phyloP scores from a whole-genome alignment of 2,113 vertebrate genomes.

The Chaetodon auriga region DNA sequence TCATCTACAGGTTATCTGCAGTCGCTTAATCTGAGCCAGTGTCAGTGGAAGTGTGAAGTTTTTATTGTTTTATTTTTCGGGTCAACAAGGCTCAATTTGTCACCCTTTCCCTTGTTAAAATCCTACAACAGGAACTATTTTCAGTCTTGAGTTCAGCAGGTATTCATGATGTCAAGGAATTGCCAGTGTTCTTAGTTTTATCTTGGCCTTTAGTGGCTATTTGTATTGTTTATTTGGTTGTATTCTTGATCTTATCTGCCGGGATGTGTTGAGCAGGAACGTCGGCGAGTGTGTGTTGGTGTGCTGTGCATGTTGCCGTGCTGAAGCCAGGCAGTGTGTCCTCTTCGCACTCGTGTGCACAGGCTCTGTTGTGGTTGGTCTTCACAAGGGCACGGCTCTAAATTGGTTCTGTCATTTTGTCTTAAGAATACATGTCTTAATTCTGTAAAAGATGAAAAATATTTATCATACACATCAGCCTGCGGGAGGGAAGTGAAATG shows the following conservation, averaged over 20 bases:
- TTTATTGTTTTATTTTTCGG: conserved; percentile 16
- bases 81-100: not conserved
- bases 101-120: conserved; percentile 27
- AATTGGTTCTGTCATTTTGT: conserved; percentile 47
- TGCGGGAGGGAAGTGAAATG: conserved; percentile 46
- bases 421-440: conserved; percentile 55
- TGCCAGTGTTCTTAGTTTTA: conserved; percentile 38
- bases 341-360: conserved; percentile 26
- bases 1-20: conserved; percentile 59
- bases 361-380: conserved; percentile 1
- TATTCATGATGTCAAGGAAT: conserved; percentile 36
- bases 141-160: conserved; percentile 14
- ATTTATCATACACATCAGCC: conserved; percentile 32
- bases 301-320: conserved; percentile 50
- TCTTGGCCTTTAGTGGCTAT: conserved; percentile 17
- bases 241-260: conserved; percentile 56
- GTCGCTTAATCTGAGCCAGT: conserved; percentile 63
- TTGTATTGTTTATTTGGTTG: conserved; percentile 55
- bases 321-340: conserved; percentile 39
- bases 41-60: conserved; percentile 47
- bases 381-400: conserved; percentile 46
- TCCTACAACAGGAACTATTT: conserved; percentile 37
- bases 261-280: conserved; percentile 38
- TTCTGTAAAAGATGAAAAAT: conserved; percentile 9
- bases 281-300: conserved; percentile 45